Base-by-base conservation (phyloP, 2,888 invertebrate species). In the Lasius fuliginosus region DNA sequence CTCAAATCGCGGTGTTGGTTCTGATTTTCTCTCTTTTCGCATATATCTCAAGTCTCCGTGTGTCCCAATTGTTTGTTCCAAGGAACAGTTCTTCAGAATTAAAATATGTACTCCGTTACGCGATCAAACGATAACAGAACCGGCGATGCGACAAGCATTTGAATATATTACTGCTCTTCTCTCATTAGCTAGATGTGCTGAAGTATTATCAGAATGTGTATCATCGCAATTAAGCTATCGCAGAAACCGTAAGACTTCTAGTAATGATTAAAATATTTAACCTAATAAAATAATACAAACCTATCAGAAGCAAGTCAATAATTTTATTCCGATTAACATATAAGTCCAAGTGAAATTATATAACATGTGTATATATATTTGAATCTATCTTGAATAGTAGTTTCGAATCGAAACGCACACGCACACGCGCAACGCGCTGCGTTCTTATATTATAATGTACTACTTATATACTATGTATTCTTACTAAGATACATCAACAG, bases 401-500 rank as follows among this genome's bases (percentile, higher is more conserved):
- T 36, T 23, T 36, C n/a, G 36, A n/a, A n/a, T 36, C n/a, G 36
- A n/a, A n/a, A 58, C 23, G 23, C 23, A 23, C 3, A 36, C 30
- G 23, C 58, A 46, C 58, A 42, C 42, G 42, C 11, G 42, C 79
- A 30, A 40, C 15, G 49, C 11, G 53, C 27, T 8, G 69, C 15
- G 30, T 56, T 58, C 15, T 40, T 73, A 42, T 56, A 76, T 46
- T 56, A 58, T 12, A 77, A 58, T 18, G 23, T 33, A 46, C 74
- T 18, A 11, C 27, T 71, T 33, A 33, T 58, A 58, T 73, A 12
- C 3, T n/a, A 8, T 49, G 18, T 27, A 56, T 27, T 60, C 58
- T 79, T 58, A 23, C 30, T 49, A n/a, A 30, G 49, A 3, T 53
- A n/a, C 33, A 73, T 74, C 79, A 60, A 46, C 75, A 74, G 60